Conservation (phyloP, 2,113 vertebrate species). For the Galemys pyrenaicus region DNA sequence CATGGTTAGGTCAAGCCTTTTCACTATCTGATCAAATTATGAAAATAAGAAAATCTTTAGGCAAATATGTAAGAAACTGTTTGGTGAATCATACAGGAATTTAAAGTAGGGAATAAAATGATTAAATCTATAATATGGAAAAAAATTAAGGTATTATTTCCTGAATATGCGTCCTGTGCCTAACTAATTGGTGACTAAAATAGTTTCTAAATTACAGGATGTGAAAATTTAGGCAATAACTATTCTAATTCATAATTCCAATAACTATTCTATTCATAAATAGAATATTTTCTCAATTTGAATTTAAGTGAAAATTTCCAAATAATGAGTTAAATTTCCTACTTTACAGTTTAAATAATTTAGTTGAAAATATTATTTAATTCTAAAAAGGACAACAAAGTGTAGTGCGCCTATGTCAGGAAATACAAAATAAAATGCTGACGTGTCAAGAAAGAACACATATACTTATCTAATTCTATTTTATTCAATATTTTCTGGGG, state of each 20-base stretch:
- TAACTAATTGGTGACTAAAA: background rate
- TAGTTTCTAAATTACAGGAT: background rate
- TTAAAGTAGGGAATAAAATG: constrained; percentile 33
- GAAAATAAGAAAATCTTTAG: constrained; percentile 36
- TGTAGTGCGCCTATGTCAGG: background rate
- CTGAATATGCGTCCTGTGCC: background rate
- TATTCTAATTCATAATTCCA: too few relatives aligned
- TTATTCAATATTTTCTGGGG: background rate
- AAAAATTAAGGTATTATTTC: constrained; percentile 22
- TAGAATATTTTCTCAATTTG: constrained; percentile 40
- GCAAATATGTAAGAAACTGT: background rate
- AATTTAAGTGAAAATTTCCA: constrained; percentile 5
- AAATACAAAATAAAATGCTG: background rate
- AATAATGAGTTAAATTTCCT: constrained; percentile 6
- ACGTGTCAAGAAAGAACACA: background rate
- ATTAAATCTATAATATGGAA: background rate
- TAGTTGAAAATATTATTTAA: constrained; percentile 19
- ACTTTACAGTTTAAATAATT: constrained; percentile 20
- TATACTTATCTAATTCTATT: background rate
- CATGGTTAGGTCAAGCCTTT: background rate
- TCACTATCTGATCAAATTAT: constrained; percentile 19
- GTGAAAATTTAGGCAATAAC: background rate
- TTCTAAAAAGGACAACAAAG: background rate
- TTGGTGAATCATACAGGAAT: background rate
- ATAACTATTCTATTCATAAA: too few relatives aligned